phyloP scores from a whole-genome alignment of 2,888 invertebrate species.

The Agonopterix alstromeriana region DNA sequence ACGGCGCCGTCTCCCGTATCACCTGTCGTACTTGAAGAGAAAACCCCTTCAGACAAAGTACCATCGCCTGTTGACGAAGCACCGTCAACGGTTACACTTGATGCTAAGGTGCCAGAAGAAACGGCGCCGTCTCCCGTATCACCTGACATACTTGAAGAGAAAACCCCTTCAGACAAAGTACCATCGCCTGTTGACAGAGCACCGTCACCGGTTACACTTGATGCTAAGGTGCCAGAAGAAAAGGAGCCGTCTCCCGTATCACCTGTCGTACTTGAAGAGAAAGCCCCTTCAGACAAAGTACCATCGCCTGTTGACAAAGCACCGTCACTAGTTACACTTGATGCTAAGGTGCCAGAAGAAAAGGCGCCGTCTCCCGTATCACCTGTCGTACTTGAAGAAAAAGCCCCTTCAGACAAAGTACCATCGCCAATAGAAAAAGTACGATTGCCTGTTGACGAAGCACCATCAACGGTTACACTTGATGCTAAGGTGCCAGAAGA shows the following conservation, averaged over 20 bases:
- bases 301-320: constrained; percentile 1
- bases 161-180: not conserved
- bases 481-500: no score
- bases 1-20: constrained; percentile 2
- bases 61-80: not conserved
- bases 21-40: no score
- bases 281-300: no score
- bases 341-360: not conserved
- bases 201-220: no score
- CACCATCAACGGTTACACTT: no score
- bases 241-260: no score
- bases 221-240: no score
- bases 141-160: not conserved
- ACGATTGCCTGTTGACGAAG: no score
- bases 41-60: no score
- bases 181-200: not conserved
- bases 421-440: not conserved
- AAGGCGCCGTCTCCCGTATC: no score
- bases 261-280: no score
- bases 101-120: not conserved
- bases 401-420: not conserved
- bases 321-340: not conserved
- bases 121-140: not conserved
- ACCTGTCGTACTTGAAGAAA: not conserved
- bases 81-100: not conserved